Percentiles rank a stretch among this genome's conserved stretches.
Evolutionary conservation across 2,888 invertebrate genomes (phyloP).

Genomic region (Drosophila pullipes): DNA sequence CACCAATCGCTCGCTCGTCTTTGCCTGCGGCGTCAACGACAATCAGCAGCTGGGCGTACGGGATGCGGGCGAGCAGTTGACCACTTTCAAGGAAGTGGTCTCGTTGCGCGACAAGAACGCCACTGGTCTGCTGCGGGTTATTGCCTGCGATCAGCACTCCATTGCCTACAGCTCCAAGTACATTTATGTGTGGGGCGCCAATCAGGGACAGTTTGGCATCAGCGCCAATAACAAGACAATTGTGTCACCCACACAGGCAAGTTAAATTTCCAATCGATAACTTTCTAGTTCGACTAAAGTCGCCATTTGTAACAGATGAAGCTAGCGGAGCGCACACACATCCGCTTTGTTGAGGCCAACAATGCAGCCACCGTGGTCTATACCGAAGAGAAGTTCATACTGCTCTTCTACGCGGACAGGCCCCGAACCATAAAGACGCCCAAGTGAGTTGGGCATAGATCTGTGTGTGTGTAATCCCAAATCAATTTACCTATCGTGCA

Average conservation of each 20-base stretch:
- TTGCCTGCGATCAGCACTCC: conserved; percentile 90
- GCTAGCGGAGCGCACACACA: conserved; percentile 66
- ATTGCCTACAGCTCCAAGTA: conserved; percentile 88
- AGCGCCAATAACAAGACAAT: conserved; percentile 63
- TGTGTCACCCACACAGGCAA: conserved; percentile 76
- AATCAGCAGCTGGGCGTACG: conserved; percentile 88
- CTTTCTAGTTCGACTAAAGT: not conserved
- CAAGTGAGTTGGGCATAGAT: conserved; percentile 67
- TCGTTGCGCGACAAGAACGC: conserved; percentile 84
- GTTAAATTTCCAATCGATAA: conserved; percentile 4
- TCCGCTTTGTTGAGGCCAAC: conserved; percentile 84
- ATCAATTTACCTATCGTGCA: conserved; percentile 31
- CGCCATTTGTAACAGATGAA: conserved; percentile 60
- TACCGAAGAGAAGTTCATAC: conserved; percentile 73
- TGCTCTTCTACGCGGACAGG: conserved; percentile 81
- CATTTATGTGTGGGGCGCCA: conserved; percentile 92
- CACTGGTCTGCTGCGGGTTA: conserved; percentile 86
- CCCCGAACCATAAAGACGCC: conserved; percentile 80
- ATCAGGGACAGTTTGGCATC: conserved; percentile 92
- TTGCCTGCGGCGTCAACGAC: conserved; percentile 89
- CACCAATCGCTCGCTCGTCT: conserved; percentile 83
- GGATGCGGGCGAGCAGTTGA: conserved; percentile 86
- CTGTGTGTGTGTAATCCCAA: not conserved
- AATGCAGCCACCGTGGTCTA: conserved; percentile 83
- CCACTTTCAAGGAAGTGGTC: conserved; percentile 82